Evolutionary conservation across 2,797 vertebrate species (phyloP).

Genomic region (Liparis tanakae): DNA sequence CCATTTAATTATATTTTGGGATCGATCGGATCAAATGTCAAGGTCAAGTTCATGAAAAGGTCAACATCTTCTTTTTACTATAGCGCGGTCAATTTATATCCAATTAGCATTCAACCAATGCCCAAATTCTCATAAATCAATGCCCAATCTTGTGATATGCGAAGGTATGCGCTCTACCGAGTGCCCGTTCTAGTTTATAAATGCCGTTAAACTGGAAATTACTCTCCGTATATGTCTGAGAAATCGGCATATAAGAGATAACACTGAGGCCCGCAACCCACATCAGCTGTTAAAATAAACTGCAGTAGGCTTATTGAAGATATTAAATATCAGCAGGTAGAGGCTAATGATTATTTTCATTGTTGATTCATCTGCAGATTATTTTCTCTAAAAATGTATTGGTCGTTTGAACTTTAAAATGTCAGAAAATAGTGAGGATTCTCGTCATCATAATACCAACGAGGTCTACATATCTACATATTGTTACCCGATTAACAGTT

Average conservation of each 20-base stretch:
- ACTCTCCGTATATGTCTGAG: not conserved
- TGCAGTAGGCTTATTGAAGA: not conserved
- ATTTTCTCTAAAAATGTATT: not conserved
- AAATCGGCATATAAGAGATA: not conserved
- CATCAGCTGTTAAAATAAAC: constrained; percentile 1
- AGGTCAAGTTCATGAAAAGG: too few relatives aligned
- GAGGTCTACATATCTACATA: not conserved
- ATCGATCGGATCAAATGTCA: too few relatives aligned
- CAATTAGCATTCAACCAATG: too few relatives aligned
- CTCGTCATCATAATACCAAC: not conserved
- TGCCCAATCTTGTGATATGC: too few relatives aligned
- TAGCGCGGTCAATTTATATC: too few relatives aligned
- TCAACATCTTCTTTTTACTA: too few relatives aligned
- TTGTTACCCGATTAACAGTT: not conserved
- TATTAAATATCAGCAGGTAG: not conserved
- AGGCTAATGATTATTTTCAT: not conserved
- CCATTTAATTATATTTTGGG: too few relatives aligned
- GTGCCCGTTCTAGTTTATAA: too few relatives aligned
- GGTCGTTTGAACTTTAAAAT: not conserved
- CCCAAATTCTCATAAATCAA: too few relatives aligned
- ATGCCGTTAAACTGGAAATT: not conserved
- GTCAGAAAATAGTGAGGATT: not conserved
- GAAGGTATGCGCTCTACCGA: too few relatives aligned
- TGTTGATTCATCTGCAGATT: not conserved
- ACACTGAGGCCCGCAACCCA: not conserved